Conservation (phyloP, 2,113 vertebrate species). For the Dicrurus megarhynchus region DNA sequence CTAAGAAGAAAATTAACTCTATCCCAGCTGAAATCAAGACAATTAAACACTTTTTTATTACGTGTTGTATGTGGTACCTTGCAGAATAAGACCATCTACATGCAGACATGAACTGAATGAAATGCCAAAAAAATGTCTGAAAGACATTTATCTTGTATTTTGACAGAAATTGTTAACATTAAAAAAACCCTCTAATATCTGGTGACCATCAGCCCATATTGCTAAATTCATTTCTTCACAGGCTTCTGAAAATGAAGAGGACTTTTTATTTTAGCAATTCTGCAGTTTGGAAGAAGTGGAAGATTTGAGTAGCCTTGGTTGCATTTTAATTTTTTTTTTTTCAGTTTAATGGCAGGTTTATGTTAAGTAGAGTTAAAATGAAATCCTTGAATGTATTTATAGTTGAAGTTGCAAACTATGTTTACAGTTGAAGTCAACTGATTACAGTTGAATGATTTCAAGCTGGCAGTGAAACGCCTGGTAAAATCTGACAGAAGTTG, state of each 20-base stretch:
- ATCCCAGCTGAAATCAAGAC: not conserved
- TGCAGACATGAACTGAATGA: not conserved
- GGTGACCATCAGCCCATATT: not conserved
- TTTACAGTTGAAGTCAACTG: not conserved
- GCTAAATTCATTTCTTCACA: not conserved
- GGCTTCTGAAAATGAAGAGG: not conserved
- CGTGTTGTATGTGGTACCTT: not conserved
- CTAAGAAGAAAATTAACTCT: not conserved
- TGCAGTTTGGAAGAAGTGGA: not conserved
- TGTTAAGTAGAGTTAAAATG: not conserved
- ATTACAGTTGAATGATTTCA: not conserved
- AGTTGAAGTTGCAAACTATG: not conserved
- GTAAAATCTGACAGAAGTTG: not conserved
- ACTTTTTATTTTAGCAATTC: not conserved
- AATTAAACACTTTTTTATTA: not conserved
- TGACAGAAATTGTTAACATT: not conserved
- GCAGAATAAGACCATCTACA: not conserved
- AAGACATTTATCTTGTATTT: not conserved
- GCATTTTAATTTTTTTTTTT: not conserved
- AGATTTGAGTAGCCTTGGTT: not conserved
- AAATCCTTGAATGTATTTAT: not conserved
- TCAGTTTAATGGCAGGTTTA: not conserved
- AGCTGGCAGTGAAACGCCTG: not conserved
- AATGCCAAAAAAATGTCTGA: not conserved
- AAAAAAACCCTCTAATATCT: accelerated